Percentiles rank a stretch among this genome's conserved stretches.
phyloP scores from a whole-genome alignment of 2,888 invertebrate genomes.

The Polymixis lichenea region DNA sequence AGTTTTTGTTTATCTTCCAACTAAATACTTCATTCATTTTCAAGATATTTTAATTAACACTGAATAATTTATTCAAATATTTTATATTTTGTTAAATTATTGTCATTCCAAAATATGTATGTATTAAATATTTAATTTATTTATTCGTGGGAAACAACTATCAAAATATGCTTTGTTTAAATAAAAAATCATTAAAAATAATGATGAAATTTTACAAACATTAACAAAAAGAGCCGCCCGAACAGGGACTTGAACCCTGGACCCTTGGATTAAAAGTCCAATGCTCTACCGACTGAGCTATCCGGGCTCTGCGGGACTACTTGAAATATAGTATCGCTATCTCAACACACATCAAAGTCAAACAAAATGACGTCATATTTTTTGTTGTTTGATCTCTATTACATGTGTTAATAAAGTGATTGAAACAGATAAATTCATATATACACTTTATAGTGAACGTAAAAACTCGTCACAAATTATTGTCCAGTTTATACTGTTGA shows the following conservation, averaged over 20 bases:
- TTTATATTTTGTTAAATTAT: not conserved
- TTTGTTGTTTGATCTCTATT: conserved; percentile 5
- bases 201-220: not conserved
- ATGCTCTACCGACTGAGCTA: conserved; percentile 91
- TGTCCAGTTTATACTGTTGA: not conserved
- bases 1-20: not conserved
- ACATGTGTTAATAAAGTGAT: conserved; percentile 2
- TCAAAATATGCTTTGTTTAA: not conserved
- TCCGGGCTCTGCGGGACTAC: conserved; percentile 79
- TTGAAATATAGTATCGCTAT: conserved; percentile 32
- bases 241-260: conserved; percentile 91
- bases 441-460: not conserved
- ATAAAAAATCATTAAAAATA: not conserved
- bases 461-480: not conserved
- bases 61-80: conserved; percentile 6
- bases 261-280: conserved; percentile 91
- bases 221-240: conserved; percentile 79
- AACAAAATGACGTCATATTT: conserved; percentile 32
- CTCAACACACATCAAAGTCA: conserved; percentile 8
- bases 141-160: not conserved
- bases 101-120: not conserved
- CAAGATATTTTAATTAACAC: conserved; percentile 12
- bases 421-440: not conserved
- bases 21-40: not conserved
- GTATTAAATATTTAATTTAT: not conserved